phyloP scores from a whole-genome alignment of 2,797 vertebrate genomes.

The Trachops cirrhosus region DNA sequence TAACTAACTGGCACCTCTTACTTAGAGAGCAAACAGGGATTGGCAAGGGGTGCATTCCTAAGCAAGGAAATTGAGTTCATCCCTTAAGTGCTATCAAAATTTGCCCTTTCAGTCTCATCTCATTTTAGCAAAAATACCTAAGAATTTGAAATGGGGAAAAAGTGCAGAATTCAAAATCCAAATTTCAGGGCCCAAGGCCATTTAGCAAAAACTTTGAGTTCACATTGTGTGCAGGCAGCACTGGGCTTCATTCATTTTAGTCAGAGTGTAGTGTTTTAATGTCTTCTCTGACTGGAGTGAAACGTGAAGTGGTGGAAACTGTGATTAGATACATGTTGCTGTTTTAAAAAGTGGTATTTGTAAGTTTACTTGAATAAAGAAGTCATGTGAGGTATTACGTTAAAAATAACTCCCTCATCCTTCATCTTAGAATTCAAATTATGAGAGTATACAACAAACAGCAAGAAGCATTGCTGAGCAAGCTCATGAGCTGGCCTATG shows the following conservation, averaged over 20 bases:
- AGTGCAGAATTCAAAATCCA: background rate
- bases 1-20: background rate
- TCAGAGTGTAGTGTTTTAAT: background rate
- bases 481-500: slow-evolving; percentile 97
- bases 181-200: background rate
- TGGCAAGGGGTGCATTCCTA: background rate
- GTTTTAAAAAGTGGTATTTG: background rate
- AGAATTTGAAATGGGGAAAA: background rate
- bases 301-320: background rate
- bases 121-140: slow-evolving; percentile 16
- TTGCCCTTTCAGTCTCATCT: background rate
- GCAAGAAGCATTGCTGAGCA: slow-evolving; percentile 97
- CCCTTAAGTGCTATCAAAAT: background rate
- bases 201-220: background rate
- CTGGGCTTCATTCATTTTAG: background rate
- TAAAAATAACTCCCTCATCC: slow-evolving; percentile 44
- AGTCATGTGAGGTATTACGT: background rate
- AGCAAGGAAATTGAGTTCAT: background rate
- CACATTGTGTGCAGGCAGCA: background rate
- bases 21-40: background rate
- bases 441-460: slow-evolving; percentile 97
- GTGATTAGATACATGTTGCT: background rate
- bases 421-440: slow-evolving; percentile 91
- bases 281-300: slow-evolving; percentile 29
- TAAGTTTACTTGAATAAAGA: background rate